phyloP scores from a whole-genome alignment of 2,888 invertebrate genomes.

The Aspidiotus rigidus region DNA sequence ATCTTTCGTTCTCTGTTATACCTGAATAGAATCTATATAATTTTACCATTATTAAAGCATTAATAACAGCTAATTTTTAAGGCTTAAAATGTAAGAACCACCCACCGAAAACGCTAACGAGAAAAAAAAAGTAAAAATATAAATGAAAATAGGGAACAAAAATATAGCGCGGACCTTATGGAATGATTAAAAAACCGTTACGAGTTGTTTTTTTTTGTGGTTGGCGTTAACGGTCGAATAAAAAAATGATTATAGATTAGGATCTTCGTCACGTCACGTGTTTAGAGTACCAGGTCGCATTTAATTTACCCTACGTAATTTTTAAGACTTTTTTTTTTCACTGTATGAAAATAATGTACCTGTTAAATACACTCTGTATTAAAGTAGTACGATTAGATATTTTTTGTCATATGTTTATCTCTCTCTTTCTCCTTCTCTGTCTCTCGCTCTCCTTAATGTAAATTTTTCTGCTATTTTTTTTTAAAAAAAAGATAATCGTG shows the following conservation, averaged over 20 bases:
- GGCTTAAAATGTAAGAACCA: neutral
- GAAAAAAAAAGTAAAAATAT: neutral
- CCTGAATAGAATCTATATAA: conserved; percentile 10
- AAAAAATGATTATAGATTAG: conserved; percentile 5
- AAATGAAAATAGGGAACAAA: neutral
- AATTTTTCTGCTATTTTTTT: conserved; percentile 13
- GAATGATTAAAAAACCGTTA: neutral
- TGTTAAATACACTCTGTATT: conserved; percentile 29
- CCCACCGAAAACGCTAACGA: neutral
- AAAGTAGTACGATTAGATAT: neutral
- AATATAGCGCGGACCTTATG: no score
- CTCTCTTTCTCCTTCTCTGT: conserved; percentile 9
- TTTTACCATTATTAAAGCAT: conserved; percentile 18
- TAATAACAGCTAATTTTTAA: conserved; percentile 10
- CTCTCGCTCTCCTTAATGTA: neutral
- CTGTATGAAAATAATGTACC: conserved; percentile 26
- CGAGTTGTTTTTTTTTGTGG: neutral
- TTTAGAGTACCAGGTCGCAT: conserved; percentile 33
- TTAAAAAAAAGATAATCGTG: neutral
- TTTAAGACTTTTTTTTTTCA: conserved; percentile 24
- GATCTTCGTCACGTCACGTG: conserved; percentile 21
- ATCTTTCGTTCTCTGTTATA: neutral
- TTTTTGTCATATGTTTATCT: conserved; percentile 7
- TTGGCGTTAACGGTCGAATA: conserved; percentile 3
- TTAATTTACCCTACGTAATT: conserved; percentile 30